A percentile compares a stretch with the other conserved stretches of the same genome.
Conservation (phyloP, 2,888 invertebrate species). For the Arenicola marina region DNA sequence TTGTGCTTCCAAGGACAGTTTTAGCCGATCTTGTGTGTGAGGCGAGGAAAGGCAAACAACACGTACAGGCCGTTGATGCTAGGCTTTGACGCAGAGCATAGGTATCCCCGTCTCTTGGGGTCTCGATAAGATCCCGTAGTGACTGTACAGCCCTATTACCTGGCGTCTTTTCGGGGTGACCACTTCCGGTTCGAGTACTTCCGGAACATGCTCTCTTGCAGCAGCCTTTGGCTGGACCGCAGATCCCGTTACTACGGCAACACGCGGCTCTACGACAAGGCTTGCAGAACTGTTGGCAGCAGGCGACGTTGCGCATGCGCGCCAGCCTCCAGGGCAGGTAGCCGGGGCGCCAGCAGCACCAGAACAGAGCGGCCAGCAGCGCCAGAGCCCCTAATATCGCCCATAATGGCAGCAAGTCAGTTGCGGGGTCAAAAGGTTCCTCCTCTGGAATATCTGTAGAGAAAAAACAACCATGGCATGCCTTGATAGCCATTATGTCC, state of each 20-base stretch:
- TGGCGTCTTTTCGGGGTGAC: constrained; percentile 4
- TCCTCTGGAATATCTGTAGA: neutral
- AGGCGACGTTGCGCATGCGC: constrained; percentile 40
- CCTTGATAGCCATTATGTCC: too few species aligned
- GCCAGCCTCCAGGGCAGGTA: constrained; percentile 42
- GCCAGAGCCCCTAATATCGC: constrained; percentile 26
- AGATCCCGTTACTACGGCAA: constrained; percentile 11
- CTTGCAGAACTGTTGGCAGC: constrained; percentile 19
- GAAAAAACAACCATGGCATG: too few species aligned
- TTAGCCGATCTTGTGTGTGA: too few species aligned
- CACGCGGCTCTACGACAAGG: constrained; percentile 11
- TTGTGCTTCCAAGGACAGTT: too few species aligned
- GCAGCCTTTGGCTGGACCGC: constrained; percentile 17
- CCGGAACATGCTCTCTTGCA: neutral
- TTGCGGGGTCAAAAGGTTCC: neutral
- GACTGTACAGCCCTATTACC: neutral
- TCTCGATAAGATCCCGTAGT: too few species aligned
- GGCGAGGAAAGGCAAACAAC: too few species aligned
- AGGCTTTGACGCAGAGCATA: too few species aligned
- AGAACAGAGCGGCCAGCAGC: constrained; percentile 31
- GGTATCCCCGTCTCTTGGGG: too few species aligned
- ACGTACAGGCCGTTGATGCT: too few species aligned
- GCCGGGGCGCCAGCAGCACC: constrained; percentile 47
- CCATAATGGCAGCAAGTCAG: constrained; percentile 27
- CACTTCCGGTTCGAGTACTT: constrained; percentile 4